Evolutionary conservation across 2,888 invertebrate genomes (phyloP).

Genomic region (Sinhomidia bicolor): DNA sequence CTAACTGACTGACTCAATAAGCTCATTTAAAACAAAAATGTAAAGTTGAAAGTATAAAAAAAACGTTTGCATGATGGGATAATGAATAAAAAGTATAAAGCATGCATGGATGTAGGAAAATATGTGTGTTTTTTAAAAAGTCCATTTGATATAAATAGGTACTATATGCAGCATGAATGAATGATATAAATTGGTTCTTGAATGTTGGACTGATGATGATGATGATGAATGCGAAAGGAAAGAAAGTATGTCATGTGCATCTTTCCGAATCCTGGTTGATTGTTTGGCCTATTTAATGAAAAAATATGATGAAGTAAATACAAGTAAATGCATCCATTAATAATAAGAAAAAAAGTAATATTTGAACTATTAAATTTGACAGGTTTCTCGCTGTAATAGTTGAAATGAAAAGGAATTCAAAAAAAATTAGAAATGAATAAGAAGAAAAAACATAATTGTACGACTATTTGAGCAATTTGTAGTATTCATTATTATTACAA

Average conservation of each 20-base stretch:
- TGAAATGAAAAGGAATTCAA: no score
- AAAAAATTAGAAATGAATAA: no score
- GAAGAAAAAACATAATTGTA: neutral
- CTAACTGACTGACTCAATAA: conserved; percentile 58
- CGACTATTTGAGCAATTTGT: neutral
- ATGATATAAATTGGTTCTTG: neutral
- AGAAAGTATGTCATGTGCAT: conserved; percentile 67
- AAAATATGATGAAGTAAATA: neutral
- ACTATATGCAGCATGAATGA: neutral
- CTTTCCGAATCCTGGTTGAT: conserved; percentile 62
- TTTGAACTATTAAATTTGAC: neutral
- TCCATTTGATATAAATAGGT: no score
- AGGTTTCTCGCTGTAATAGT: no score
- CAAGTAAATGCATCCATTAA: conserved; percentile 5
- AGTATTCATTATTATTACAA: neutral
- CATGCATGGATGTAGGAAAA: neutral
- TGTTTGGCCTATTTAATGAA: conserved; percentile 61
- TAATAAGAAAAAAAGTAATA: neutral
- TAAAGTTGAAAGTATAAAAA: conserved; percentile 31
- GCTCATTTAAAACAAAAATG: neutral
- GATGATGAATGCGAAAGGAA: conserved; percentile 51
- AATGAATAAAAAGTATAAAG: conserved; percentile 27
- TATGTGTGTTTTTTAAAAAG: neutral
- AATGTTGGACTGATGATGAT: neutral
- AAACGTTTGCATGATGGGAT: conserved; percentile 7